phyloP scores from a whole-genome alignment of 2,113 vertebrate genomes.

The Synodontis membranacea region DNA sequence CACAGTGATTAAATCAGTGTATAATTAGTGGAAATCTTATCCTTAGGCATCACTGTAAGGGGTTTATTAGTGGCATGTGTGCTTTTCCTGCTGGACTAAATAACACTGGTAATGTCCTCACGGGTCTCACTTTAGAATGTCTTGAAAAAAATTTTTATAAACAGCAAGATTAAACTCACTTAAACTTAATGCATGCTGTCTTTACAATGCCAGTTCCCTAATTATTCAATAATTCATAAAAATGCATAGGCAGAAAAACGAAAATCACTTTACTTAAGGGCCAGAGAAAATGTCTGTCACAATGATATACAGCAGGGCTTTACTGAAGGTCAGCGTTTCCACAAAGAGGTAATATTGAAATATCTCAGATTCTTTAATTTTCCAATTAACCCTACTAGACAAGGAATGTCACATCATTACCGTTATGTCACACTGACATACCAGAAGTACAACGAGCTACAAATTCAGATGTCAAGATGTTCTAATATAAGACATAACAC shows the following conservation, averaged over 20 bases:
- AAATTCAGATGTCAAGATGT: not conserved
- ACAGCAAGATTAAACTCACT: not conserved
- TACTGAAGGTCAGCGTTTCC: not conserved
- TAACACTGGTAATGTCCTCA: not conserved
- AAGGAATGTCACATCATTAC: not conserved
- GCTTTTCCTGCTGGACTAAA: not conserved
- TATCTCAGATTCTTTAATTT: constrained; percentile 11
- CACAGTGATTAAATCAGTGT: not conserved
- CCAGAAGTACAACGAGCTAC: not conserved
- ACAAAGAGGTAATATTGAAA: not conserved
- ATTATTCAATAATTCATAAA: not conserved
- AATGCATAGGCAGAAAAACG: not conserved
- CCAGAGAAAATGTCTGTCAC: not conserved
- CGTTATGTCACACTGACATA: not conserved
- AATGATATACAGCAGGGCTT: constrained; percentile 6
- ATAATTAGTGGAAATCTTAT: not conserved
- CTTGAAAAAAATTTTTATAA: not conserved
- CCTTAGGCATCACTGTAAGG: not conserved
- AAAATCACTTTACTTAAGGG: not conserved
- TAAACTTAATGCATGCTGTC: not conserved
- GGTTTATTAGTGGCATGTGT: not conserved
- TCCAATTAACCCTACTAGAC: constrained; percentile 2
- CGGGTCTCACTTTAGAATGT: not conserved
- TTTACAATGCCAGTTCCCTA: not conserved
- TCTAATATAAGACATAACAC: not conserved